Percentiles rank a stretch among this genome's conserved stretches.
These are phyloP conservation scores for Propithecus perrieri DNA, from an alignment of 2,797 vertebrate genomes.

Conservation along the genomic window DNA sequence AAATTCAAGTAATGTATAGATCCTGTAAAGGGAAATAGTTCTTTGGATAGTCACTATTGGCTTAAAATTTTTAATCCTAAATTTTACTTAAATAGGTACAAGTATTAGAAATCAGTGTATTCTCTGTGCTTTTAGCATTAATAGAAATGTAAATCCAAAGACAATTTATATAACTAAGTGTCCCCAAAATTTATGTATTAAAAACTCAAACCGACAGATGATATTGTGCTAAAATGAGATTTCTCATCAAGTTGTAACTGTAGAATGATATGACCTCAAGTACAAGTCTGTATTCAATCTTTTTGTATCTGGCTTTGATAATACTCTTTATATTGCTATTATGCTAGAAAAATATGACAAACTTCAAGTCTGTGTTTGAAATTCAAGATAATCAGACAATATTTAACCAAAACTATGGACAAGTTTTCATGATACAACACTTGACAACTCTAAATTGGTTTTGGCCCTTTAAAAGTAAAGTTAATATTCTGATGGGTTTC, in stretches of 20 bases:
- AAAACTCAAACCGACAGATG: neutral
- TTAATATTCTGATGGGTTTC: neutral
- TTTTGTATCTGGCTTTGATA: neutral
- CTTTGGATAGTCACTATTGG: neutral
- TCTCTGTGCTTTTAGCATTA: neutral
- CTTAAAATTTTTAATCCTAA: constrained; percentile 18
- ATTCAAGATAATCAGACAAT: neutral
- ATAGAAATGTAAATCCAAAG: constrained; percentile 39
- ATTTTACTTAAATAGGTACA: constrained; percentile 15
- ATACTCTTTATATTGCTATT: neutral
- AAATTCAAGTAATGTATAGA: neutral
- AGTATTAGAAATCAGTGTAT: neutral
- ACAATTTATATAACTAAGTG: constrained; percentile 4
- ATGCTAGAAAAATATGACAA: constrained; percentile 10
- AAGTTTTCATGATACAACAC: neutral
- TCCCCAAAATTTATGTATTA: neutral
- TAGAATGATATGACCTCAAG: neutral
- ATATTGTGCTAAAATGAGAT: neutral
- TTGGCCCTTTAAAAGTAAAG: constrained; percentile 7
- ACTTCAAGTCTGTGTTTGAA: neutral
- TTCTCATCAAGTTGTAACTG: neutral
- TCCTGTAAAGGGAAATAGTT: neutral
- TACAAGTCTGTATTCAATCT: neutral
- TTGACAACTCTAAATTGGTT: neutral
- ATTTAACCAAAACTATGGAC: neutral